Conservation (phyloP, 2,797 vertebrate species). For the Squalus acanthias region DNA sequence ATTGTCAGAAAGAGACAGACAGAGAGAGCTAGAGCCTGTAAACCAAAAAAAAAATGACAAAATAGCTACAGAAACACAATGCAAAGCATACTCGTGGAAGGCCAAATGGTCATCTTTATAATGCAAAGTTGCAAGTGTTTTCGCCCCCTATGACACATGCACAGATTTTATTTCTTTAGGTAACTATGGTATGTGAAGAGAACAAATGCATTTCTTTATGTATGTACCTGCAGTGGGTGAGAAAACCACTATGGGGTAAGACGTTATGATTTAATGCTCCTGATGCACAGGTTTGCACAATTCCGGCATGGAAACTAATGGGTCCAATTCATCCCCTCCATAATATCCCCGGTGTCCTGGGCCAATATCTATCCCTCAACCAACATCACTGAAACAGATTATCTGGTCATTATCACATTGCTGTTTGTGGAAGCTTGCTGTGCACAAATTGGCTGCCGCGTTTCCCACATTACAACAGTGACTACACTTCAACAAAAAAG, state of each 20-base stretch:
- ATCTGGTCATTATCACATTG: too few relatives aligned
- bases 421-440: too few relatives aligned
- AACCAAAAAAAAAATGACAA: too few relatives aligned
- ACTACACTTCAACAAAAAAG: too few relatives aligned
- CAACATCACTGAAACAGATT: too few relatives aligned
- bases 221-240: background rate
- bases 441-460: too few relatives aligned
- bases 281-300: background rate
- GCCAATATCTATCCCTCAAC: too few relatives aligned
- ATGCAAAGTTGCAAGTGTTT: background rate
- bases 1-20: background rate
- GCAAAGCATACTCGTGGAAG: background rate
- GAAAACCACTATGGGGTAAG: background rate
- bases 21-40: background rate
- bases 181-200: background rate
- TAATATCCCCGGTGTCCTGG: too few relatives aligned
- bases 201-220: background rate
- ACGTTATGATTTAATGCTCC: background rate
- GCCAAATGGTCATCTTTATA: background rate
- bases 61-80: background rate
- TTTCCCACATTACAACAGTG: too few relatives aligned
- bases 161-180: background rate
- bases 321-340: too few relatives aligned
- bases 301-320: too few relatives aligned
- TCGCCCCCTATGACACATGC: background rate